Percentiles rank a stretch among this genome's conserved stretches.
phyloP scores from a whole-genome alignment of 2,888 invertebrate species.

The Chloroclysta siterata region DNA sequence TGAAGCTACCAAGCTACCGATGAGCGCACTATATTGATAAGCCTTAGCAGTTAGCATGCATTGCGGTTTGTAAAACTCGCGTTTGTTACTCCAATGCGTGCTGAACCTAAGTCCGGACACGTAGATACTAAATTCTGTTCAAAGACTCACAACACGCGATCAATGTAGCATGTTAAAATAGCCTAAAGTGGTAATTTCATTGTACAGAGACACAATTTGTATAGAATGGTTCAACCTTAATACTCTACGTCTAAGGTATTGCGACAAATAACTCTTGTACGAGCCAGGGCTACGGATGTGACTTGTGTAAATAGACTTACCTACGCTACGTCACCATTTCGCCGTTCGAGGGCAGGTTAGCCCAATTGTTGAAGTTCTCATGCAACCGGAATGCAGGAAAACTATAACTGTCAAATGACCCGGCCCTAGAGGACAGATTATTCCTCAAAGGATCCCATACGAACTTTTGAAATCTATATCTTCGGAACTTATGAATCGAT shows the following conservation, averaged over 20 bases:
- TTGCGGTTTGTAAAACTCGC: neutral
- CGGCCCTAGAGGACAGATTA: too few relatives aligned
- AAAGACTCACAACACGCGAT: conserved; percentile 2
- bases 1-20: conserved; percentile 8
- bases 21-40: neutral
- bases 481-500: too few relatives aligned
- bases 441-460: too few relatives aligned
- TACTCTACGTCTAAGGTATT: too few relatives aligned
- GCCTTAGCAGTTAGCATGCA: neutral
- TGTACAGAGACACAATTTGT: too few relatives aligned
- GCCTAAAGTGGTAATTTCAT: too few relatives aligned
- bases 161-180: neutral
- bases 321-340: neutral
- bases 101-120: neutral
- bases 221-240: too few relatives aligned
- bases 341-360: neutral
- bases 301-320: neutral
- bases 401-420: too few relatives aligned
- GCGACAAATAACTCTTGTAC: too few relatives aligned
- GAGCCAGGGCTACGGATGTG: too few relatives aligned
- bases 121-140: conserved; percentile 3
- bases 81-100: neutral
- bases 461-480: too few relatives aligned
- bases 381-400: neutral
- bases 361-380: neutral